Evolutionary conservation across 1,140 invertebrate genomes (phyloP).

Genomic region (Microplitis mediator): DNA sequence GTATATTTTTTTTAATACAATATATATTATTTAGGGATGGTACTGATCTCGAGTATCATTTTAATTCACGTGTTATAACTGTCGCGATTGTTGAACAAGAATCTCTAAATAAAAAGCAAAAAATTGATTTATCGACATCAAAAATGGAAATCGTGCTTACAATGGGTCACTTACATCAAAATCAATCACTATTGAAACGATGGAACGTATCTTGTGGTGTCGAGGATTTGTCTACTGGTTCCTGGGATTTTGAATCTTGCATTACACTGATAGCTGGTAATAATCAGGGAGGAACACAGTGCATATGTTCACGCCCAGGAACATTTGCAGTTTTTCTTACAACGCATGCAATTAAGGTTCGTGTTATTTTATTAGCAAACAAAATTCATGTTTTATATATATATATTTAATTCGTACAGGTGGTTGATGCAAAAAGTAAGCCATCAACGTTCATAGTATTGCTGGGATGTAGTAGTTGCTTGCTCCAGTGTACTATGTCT

Average conservation of each 20-base stretch:
- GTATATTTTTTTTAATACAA: not conserved
- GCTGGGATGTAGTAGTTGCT: constrained; percentile 67
- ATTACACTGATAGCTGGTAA: constrained; percentile 56
- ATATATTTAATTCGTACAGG: constrained; percentile 30
- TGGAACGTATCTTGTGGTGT: constrained; percentile 65
- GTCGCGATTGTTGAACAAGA: constrained; percentile 52
- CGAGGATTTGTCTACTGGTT: constrained; percentile 49
- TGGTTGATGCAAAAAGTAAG: constrained; percentile 41
- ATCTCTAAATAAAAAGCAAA: constrained; percentile 11
- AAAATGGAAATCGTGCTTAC: constrained; percentile 56
- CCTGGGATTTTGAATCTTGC: constrained; percentile 65
- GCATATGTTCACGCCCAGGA: constrained; percentile 65
- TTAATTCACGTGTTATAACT: constrained; percentile 68
- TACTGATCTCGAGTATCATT: constrained; percentile 69
- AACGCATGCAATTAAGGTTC: constrained; percentile 63
- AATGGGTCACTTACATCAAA: constrained; percentile 47
- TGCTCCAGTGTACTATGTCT: constrained; percentile 65
- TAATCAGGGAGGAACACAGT: constrained; percentile 61
- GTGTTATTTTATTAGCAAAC: constrained; percentile 32
- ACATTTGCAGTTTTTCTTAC: constrained; percentile 68
- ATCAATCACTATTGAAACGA: constrained; percentile 41
- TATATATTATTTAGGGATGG: constrained; percentile 62
- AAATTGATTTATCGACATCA: constrained; percentile 39
- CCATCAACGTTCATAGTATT: constrained; percentile 62
- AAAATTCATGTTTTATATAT: constrained; percentile 1